Base-by-base conservation (phyloP, 2,113 vertebrate genomes). In the Cromileptes altivelis region DNA sequence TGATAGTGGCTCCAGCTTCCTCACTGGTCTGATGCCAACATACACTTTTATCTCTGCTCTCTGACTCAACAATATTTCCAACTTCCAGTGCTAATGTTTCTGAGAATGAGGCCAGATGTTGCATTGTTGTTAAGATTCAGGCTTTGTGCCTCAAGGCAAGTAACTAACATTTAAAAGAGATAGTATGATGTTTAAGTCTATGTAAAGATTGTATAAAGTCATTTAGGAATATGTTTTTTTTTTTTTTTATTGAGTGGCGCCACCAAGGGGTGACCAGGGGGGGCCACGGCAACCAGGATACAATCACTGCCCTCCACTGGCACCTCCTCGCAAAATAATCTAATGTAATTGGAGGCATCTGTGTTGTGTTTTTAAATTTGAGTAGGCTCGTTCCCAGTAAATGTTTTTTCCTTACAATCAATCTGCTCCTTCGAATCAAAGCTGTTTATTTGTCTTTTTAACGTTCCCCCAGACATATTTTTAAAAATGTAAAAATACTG, bases 51-150 rank as follows among this genome's bases (percentile, higher is more conserved):
- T 30, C 50, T 77, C 17, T 40, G 18, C 19, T 14, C 33, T 56
- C 21, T 58, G 23, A 81, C 67, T 45, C 50, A 9, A 23, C 30
- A 63, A 33, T 75, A 75, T 81, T 79, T 85, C 49, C 50, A 73
- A 69, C 61, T 72, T 23, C 9, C 12, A 4, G 23, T 78, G 42
- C 49, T 37, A 74, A 74, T 63, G 64, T 85, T 60, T 87, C 52
- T 18, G n/a, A 69, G 69, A 74, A 70, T 18, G 37, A 80, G 81
- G 57, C 78, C 80, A 86, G 75, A 82, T 85, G 72, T 87, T 78
- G 27, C 27, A 61, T 27, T 61, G 75, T 74, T 83, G 80, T 81
- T 75, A 73, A 75, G 56, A 67, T 61, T 27, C 25, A 78, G 47
- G 30, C 50, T 14, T 52, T 19, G 27, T 56, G 27, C n/a, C 18